Evolutionary conservation across 2,888 invertebrate species (phyloP), one percentile per base, ranked within the genome.

Genomic region (Sthenelais limicola): DNA sequence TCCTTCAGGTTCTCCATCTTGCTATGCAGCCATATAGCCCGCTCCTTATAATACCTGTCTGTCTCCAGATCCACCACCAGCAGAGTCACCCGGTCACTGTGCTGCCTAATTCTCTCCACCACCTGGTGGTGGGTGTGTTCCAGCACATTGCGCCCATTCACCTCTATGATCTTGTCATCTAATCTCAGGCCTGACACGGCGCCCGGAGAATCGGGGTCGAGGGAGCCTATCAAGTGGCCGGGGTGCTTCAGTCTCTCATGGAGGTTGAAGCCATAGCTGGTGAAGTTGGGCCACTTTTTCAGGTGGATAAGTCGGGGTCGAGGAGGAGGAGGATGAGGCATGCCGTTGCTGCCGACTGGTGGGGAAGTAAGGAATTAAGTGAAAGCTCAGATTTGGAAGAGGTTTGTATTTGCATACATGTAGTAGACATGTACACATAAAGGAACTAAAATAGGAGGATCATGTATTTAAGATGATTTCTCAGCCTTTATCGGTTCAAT

Each of bases 251-350:
- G 95, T 89, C 97, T 97, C 51, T 97, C 96, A 89, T 97, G 97
- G 79, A 98, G 90, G 89, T 97, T 97, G 89, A 98, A 98, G 15
- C 98, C 98, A 87, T 97, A 98, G 48, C 97, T 97, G 88, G 97
- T 96, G 88, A 96, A 96, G 86, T 94, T 92, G 71, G 93, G 91
- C 90, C 94, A 93, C 90, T 96, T 96, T 58, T 73, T 68, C 28
- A 77, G 68, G 33, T 51, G 49, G 51, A 26, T 32, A 24, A 68
- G 32, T 32, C 68, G 28, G 9, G 68, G 68, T 18, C 32, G 49
- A 12, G 62, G 35, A 26, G 30, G 51, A 51, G 5, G 51, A 51
- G 51, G 51, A 9, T 4, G 7, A 9, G 51, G 51, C 51, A 51
- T 51, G 3, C n/a, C n/a, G n/a, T n/a, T n/a, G n/a, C n/a, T n/a